Evolutionary conservation across 2,888 invertebrate genomes (phyloP).

Genomic region (Ichneumon xanthorius): DNA sequence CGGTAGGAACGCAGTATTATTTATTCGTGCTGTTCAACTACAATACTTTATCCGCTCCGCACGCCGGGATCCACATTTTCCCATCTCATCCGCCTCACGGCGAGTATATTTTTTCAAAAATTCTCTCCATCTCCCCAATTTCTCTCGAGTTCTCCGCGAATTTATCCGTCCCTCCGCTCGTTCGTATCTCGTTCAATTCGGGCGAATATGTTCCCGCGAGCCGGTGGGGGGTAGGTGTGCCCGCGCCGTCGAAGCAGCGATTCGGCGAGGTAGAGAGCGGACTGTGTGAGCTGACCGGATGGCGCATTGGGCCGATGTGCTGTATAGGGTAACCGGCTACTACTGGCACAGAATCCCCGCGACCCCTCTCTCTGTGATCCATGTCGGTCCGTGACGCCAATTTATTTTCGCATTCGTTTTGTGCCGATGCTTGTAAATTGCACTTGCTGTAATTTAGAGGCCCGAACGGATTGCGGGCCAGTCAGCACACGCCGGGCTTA

Average conservation of each 20-base stretch:
- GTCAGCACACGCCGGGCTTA: conserved; percentile 75
- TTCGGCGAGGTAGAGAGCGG: neutral
- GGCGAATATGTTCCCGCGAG: conserved; percentile 12
- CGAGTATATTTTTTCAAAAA: neutral
- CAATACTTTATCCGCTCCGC: neutral
- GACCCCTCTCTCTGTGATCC: conserved; percentile 68
- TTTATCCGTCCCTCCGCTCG: conserved; percentile 22
- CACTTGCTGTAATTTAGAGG: conserved; percentile 79
- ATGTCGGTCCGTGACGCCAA: conserved; percentile 77
- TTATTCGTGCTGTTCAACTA: neutral
- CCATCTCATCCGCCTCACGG: conserved; percentile 10
- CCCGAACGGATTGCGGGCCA: conserved; percentile 73
- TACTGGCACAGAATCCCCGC: conserved; percentile 1
- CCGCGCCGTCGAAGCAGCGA: neutral
- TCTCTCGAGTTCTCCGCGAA: neutral
- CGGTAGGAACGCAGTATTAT: neutral
- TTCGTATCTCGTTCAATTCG: conserved; percentile 12
- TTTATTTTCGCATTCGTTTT: conserved; percentile 81
- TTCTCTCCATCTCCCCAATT: conserved; percentile 25
- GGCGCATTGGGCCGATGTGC: neutral
- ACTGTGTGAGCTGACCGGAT: conserved; percentile 15
- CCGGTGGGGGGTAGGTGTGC: neutral
- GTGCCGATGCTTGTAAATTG: conserved; percentile 79
- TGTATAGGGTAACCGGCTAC: neutral
- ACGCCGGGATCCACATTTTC: neutral